A percentile compares a stretch with the other conserved stretches of the same genome.
Evolutionary conservation across 37 sponge, comb jelly and placozoan species (phyloP).

Genomic region (Beroe ovata): DNA sequence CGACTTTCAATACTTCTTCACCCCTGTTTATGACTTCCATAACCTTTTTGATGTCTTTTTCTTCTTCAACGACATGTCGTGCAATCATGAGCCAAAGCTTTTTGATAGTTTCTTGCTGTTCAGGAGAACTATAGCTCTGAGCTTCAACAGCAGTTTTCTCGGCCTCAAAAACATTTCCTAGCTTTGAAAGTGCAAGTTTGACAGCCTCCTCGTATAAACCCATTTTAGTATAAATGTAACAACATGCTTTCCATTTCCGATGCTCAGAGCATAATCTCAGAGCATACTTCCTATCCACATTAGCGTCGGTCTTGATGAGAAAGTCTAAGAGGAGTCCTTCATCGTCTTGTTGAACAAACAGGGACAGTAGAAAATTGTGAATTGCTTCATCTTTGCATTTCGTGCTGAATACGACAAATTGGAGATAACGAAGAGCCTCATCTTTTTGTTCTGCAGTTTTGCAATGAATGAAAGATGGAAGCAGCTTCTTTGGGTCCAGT

Average conservation of each 20-base stretch:
- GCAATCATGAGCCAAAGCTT: slow-evolving; percentile 94
- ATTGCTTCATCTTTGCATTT: slow-evolving; percentile 75
- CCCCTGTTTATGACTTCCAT: slow-evolving; percentile 81
- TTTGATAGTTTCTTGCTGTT: slow-evolving; percentile 75
- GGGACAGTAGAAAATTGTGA: slow-evolving; percentile 92
- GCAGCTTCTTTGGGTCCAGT: slow-evolving; percentile 80
- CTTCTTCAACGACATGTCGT: slow-evolving; percentile 80
- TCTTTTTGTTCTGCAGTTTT: slow-evolving; percentile 66
- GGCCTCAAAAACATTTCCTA: slow-evolving; percentile 79
- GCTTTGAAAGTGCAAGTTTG: slow-evolving; percentile 76
- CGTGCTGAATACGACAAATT: slow-evolving; percentile 82
- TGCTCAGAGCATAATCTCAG: slow-evolving; percentile 89
- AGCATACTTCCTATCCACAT: slow-evolving; percentile 86
- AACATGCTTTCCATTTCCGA: slow-evolving; percentile 76
- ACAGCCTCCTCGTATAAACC: slow-evolving; percentile 89
- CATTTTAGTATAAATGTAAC: slow-evolving; percentile 87
- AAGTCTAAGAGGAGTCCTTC: slow-evolving; percentile 75
- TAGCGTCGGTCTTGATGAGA: slow-evolving; percentile 50
- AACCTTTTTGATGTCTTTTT: slow-evolving; percentile 78
- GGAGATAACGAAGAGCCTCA: slow-evolving; percentile 83
- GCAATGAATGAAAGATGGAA: slow-evolving; percentile 89
- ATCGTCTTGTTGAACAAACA: slow-evolving; percentile 75
- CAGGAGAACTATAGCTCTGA: slow-evolving; percentile 40
- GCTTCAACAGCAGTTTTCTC: slow-evolving; percentile 71
- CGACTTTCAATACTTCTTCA: slow-evolving; percentile 81